A percentile compares a stretch with the other conserved stretches of the same genome.
phyloP scores from a whole-genome alignment of 2,797 vertebrate species.

The Tenualosa thibaudeaui region DNA sequence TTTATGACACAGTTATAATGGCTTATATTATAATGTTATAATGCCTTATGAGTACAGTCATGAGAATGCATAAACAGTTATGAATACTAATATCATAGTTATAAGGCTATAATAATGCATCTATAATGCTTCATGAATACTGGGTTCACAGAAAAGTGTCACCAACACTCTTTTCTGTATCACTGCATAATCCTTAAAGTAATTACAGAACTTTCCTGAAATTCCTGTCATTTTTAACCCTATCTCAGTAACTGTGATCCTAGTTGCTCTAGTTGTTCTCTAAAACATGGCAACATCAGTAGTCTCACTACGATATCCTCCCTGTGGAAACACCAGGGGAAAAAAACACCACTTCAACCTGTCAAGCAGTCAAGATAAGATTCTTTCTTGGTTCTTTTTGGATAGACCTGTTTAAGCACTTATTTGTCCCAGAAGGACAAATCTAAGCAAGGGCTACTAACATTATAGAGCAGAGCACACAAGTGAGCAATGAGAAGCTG shows the following conservation, averaged over 20 bases:
- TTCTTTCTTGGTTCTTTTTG: neutral
- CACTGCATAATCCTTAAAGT: neutral
- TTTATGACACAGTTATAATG: too few relatives aligned
- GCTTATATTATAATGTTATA: too few relatives aligned
- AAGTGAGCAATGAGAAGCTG: neutral
- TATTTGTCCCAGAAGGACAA: neutral
- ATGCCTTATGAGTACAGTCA: too few relatives aligned
- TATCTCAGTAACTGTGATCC: neutral
- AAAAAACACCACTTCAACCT: neutral
- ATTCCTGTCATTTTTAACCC: neutral
- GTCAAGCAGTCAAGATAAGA: neutral
- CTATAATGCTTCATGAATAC: too few relatives aligned
- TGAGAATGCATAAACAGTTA: too few relatives aligned
- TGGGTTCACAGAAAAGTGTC: too few relatives aligned
- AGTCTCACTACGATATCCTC: neutral
- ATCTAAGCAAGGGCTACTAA: neutral
- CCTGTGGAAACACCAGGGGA: neutral
- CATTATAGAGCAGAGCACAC: neutral
- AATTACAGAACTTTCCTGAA: neutral
- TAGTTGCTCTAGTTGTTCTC: neutral
- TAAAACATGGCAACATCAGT: neutral
- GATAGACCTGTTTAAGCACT: neutral
- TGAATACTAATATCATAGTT: too few relatives aligned
- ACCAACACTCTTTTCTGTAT: neutral
- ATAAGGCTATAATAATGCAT: too few relatives aligned